A percentile compares a stretch with the other conserved stretches of the same genome.
These are phyloP conservation scores for Nephrotoma guestfalica DNA, from an alignment of 2,888 invertebrate species.

Conservation along the genomic window DNA sequence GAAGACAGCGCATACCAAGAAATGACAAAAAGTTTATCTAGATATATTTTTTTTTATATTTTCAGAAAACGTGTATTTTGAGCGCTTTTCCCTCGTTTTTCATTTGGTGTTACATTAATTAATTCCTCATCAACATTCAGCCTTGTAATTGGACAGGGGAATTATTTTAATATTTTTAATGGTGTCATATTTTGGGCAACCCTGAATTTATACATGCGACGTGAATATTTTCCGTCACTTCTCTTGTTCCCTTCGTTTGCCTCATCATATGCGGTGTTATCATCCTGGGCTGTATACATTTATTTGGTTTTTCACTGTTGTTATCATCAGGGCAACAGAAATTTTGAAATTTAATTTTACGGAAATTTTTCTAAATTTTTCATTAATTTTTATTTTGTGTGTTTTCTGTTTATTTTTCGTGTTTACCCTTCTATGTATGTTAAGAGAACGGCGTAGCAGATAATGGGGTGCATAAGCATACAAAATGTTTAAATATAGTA, in stretches of 20 bases:
- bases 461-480: background rate
- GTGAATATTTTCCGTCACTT: background rate
- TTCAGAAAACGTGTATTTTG: background rate
- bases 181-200: background rate
- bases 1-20: background rate
- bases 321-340: background rate
- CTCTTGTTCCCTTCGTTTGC: background rate
- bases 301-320: background rate
- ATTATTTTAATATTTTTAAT: background rate
- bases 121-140: background rate
- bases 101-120: background rate
- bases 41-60: background rate
- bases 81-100: background rate
- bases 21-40: background rate
- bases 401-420: background rate
- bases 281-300: background rate
- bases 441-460: background rate
- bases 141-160: background rate
- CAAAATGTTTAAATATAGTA: background rate
- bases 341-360: background rate
- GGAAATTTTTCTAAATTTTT: background rate
- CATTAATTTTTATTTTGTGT: background rate
- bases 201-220: background rate
- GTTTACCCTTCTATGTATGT: background rate
- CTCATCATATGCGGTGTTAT: background rate